phyloP scores from a whole-genome alignment of 92 coral and sea anemone species.

The Epizoanthus ramosus region DNA sequence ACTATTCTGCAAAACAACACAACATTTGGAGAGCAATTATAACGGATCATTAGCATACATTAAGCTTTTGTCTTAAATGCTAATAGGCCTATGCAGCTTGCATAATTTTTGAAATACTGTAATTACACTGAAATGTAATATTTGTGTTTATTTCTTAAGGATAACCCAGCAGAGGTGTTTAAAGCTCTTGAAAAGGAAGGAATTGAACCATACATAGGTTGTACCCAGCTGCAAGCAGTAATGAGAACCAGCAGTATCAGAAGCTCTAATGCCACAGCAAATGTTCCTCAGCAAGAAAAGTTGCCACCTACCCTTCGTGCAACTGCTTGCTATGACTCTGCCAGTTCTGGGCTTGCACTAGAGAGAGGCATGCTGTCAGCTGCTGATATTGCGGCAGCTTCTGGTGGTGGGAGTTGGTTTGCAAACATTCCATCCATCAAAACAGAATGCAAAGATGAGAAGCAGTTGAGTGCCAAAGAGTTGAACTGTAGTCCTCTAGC shows the following conservation, averaged over 20 bases:
- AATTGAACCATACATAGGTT: slow-evolving; percentile 88
- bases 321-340: not conserved
- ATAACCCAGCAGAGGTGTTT: slow-evolving; percentile 83
- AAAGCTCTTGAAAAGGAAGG: slow-evolving; percentile 83
- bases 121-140: too few relatives aligned
- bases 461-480: too few relatives aligned
- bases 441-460: not conserved
- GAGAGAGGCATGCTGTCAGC: slow-evolving; percentile 16
- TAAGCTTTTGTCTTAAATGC: too few relatives aligned
- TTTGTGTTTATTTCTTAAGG: slow-evolving; percentile 48
- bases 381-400: slow-evolving; percentile 29
- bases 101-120: too few relatives aligned
- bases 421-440: not conserved
- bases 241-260: slow-evolving; percentile 51
- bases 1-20: too few relatives aligned
- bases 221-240: slow-evolving; percentile 89
- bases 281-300: slow-evolving; percentile 7
- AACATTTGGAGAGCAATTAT: too few relatives aligned
- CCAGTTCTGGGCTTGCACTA: not conserved
- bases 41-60: too few relatives aligned
- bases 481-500: too few relatives aligned
- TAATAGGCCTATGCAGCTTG: too few relatives aligned
- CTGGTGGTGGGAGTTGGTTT: slow-evolving; percentile 15
- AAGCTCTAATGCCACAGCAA: not conserved
- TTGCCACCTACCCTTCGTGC: not conserved